A percentile compares a stretch with the other conserved stretches of the same genome.
Evolutionary conservation across 2,113 vertebrate genomes (phyloP).

Genomic region (Okapia johnstoni): DNA sequence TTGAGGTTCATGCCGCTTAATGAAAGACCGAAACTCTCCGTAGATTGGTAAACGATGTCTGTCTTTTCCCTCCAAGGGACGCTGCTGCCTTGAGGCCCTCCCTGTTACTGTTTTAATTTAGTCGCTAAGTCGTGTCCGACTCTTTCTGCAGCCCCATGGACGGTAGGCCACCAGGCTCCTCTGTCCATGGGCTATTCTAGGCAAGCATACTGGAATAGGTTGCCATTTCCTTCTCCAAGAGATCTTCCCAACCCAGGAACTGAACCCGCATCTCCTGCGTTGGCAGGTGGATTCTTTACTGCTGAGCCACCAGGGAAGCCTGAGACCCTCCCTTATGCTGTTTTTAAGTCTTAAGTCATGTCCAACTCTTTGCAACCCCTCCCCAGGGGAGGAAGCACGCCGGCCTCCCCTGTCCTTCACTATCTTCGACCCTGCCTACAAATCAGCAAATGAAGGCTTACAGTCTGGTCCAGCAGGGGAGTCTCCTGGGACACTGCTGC

Average conservation of each 20-base stretch:
- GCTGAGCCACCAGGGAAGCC: not conserved
- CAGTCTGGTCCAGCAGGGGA: not conserved
- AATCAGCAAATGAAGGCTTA: not conserved
- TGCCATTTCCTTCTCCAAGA: not conserved
- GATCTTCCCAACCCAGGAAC: not conserved
- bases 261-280: not conserved
- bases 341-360: not conserved
- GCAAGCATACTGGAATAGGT: not conserved
- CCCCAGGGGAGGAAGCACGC: too few relatives aligned
- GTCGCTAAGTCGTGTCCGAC: not conserved
- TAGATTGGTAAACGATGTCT: not conserved
- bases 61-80: too few relatives aligned
- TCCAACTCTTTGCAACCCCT: not conserved
- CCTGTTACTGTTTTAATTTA: not conserved
- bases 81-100: not conserved
- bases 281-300: not conserved
- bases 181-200: not conserved
- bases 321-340: not conserved
- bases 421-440: not conserved
- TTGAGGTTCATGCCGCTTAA: not conserved
- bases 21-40: not conserved
- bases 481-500: not conserved
- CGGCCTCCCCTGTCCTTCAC: not conserved
- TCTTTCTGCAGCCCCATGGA: not conserved
- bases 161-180: not conserved